Evolutionary conservation across 2,797 vertebrate species (phyloP), one percentile per base, ranked within the genome.

Genomic region (Alcedo atthis): DNA sequence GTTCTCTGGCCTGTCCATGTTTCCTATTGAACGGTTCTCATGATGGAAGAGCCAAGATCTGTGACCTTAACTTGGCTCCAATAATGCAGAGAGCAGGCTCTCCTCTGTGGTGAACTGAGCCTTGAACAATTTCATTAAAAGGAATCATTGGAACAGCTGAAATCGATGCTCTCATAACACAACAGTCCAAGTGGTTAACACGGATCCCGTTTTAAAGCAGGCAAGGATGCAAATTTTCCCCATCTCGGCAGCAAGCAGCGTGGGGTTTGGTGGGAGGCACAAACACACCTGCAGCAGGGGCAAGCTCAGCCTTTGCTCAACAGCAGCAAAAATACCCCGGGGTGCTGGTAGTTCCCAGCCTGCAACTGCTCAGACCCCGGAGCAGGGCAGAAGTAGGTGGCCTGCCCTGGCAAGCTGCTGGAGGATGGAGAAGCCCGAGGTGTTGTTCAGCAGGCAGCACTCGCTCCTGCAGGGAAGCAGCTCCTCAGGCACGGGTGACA

Each of bases 381-480:
- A 2, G 15, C 49, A n/a, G 14, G 70, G 75, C 55, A n/a, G 61
- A 51, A 79, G 64, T 5, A 91, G 71, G 92, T 83, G 77, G 79
- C 81, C 63, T 81, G 42, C 76, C 86, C 87, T 77, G 70, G 62
- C 86, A 93, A 94, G 26, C 61, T 90, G 89, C 94, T 8, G 64
- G 87, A 94, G 67, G 79, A 80, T 46, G 51, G 54, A 88, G 91
- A 70, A 91, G 96, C 95, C 83, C 1, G 4, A 46, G 8, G 1
- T 15, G 64, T 92, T 90, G 96, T 90, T 93, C 92, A 87, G 80
- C 80, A 37, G 37, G 37, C 37, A 37, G 37, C 37, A 37, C 37
- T 37, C 37, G 13, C 85, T 87, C 87, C 92, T 93, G 81, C 92
- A 96, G 94, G 94, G 96, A 97, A 97, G 95, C 94, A 97, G 95